A percentile compares a stretch with the other conserved stretches of the same genome.
These are phyloP conservation scores for Aphaenogaster floridana DNA, from an alignment of 1,140 invertebrate genomes.

Conservation along the genomic window DNA sequence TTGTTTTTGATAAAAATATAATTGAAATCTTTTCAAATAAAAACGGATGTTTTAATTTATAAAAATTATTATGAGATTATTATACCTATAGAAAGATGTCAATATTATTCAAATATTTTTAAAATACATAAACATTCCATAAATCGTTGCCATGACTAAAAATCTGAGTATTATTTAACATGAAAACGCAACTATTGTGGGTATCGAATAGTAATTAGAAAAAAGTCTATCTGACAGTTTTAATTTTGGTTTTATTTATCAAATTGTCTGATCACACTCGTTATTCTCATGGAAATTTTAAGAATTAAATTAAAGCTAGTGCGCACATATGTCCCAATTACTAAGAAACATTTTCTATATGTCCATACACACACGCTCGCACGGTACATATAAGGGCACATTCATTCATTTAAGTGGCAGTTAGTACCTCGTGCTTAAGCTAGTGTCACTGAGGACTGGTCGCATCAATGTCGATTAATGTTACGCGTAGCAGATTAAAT, in stretches of 20 bases:
- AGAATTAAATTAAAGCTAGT: slow-evolving; percentile 56
- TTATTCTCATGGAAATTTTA: slow-evolving; percentile 38
- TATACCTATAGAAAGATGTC: background rate
- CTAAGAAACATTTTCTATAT: slow-evolving; percentile 37
- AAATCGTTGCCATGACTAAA: background rate
- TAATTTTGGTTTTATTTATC: slow-evolving; percentile 54
- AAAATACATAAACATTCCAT: background rate
- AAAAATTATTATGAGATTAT: background rate
- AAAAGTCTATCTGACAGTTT: slow-evolving; percentile 20
- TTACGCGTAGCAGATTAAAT: slow-evolving; percentile 27
- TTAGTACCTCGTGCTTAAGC: slow-evolving; percentile 78
- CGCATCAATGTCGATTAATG: slow-evolving; percentile 38
- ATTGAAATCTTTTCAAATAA: background rate
- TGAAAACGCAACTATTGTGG: background rate
- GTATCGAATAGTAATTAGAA: slow-evolving; percentile 13
- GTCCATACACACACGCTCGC: slow-evolving; percentile 18
- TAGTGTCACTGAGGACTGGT: slow-evolving; percentile 33
- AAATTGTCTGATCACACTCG: slow-evolving; percentile 51
- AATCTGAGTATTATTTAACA: background rate
- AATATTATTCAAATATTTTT: background rate
- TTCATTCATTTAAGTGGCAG: slow-evolving; percentile 79
- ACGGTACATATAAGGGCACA: slow-evolving; percentile 67
- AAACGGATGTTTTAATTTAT: slow-evolving; percentile 8
- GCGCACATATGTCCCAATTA: slow-evolving; percentile 32
- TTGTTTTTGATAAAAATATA: slow-evolving; percentile 6